A percentile compares a stretch with the other conserved stretches of the same genome.
Evolutionary conservation across 2,113 vertebrate genomes (phyloP).

Genomic region (Archilochus colubris): DNA sequence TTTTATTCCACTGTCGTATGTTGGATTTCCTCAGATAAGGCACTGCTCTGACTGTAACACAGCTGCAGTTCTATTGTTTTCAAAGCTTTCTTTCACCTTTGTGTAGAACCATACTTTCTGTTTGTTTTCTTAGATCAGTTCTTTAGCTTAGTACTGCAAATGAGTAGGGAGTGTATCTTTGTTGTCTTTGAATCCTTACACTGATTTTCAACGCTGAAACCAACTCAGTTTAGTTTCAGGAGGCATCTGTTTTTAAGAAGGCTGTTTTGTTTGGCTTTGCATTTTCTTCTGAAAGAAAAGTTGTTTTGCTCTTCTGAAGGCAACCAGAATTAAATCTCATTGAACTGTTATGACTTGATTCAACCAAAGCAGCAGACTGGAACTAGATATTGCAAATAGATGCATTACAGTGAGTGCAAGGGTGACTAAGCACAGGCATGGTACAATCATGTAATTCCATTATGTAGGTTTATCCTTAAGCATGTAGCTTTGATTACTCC

Average conservation of each 20-base stretch:
- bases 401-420: neutral
- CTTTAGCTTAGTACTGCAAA: neutral
- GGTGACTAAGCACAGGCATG: constrained; percentile 41
- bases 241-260: neutral
- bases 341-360: neutral
- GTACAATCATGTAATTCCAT: neutral
- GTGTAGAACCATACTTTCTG: neutral
- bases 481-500: constrained; percentile 40
- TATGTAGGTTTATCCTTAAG: constrained; percentile 39
- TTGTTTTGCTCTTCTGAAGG: neutral
- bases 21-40: neutral
- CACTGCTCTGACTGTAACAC: neutral
- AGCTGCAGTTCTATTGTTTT: neutral
- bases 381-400: constrained; percentile 16
- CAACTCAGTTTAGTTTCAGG: neutral
- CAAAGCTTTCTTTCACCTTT: neutral
- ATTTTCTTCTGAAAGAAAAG: neutral
- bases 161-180: neutral
- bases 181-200: neutral
- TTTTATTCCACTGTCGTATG: neutral
- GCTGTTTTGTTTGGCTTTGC: neutral
- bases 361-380: constrained; percentile 13
- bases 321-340: neutral
- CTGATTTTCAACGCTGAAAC: neutral
- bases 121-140: neutral